Conservation (phyloP, 2,797 vertebrate genomes). For the Erethizon dorsatum region DNA sequence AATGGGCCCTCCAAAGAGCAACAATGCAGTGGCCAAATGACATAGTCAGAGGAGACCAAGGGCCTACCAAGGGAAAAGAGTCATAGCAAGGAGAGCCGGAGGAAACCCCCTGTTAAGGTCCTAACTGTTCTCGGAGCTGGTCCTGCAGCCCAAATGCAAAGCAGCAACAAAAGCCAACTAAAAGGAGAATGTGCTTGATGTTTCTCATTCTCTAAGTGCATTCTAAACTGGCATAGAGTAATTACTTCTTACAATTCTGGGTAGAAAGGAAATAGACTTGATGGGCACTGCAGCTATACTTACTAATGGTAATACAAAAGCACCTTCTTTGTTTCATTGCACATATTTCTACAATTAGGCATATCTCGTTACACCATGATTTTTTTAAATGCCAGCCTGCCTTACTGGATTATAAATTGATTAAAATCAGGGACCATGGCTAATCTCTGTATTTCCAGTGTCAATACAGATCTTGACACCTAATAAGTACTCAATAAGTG, state of each 20-base stretch:
- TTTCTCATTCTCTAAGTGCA: slow-evolving; percentile 3
- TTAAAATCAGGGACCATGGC: not conserved
- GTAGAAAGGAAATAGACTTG: slow-evolving; percentile 41
- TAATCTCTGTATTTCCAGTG: not conserved
- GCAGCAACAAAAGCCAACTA: slow-evolving; percentile 3
- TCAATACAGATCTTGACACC: not conserved
- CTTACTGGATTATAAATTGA: not conserved
- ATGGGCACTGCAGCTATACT: not conserved
- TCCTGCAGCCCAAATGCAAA: not conserved
- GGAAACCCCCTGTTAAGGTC: not conserved
- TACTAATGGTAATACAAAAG: not conserved
- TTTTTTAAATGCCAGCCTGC: not conserved
- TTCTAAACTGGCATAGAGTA: slow-evolving; percentile 1
- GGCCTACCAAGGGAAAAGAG: not conserved
- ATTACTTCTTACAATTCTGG: slow-evolving; percentile 11
- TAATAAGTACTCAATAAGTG: not conserved
- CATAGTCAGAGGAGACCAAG: not conserved
- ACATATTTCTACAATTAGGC: not conserved
- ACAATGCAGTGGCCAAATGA: not conserved
- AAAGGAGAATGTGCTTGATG: not conserved
- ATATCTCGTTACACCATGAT: not conserved
- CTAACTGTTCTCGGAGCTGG: not conserved
- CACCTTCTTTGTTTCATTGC: not conserved
- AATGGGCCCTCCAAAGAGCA: not conserved
- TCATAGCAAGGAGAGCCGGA: not conserved